Base-by-base conservation (phyloP, 2,888 invertebrate species). In the Drosophila mimica region DNA sequence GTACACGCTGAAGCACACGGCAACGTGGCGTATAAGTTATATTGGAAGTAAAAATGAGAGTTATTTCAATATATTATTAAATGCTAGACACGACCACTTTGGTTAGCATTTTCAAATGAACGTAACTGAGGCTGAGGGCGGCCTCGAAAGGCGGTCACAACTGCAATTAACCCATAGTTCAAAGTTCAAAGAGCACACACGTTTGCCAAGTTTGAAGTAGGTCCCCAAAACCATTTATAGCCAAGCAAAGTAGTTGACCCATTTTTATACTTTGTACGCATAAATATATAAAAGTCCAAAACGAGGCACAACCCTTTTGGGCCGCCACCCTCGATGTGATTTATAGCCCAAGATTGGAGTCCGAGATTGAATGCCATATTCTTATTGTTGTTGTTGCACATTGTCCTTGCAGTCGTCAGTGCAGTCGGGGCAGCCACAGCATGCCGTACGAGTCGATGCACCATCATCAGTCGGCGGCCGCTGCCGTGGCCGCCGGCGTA, bases 381-480 rank as follows among this genome's bases (percentile, higher is more conserved):
- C 17, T 25, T 28, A 17, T n/a, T 56, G 25, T 28, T 38, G 13
- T 58, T 56, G 15, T 40, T 67, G 49, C 53, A 48, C 30, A 51
- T 51, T 28, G 13, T n/a, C n/a, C 15, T 76, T 73, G 72, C 86
- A 89, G 88, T 82, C 82, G 76, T 83, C 76, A 70, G 60, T 73
- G 46, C 46, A 46, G 46, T 15, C 46, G 69, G 71, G 84, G 77
- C 79, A 90, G 78, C 85, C 88, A 74, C 82, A 86, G 81, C 85
- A 91, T 92, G 92, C 92, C 92, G 77, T 92, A 92, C 90, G 92
- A 92, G 78, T 91, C 92, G 79, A 92, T 92, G 92, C 92, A 92
- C 79, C 91, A 91, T 61, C 91, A 91, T 78, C 92, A 91, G 81
- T 84, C 90, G 77, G 86, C 91, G 74, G 89, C 91, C 76, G 84